Percentiles rank a stretch among this genome's conserved stretches.
Evolutionary conservation across 2,797 vertebrate genomes (phyloP).

Genomic region (Manis pentadactyla): DNA sequence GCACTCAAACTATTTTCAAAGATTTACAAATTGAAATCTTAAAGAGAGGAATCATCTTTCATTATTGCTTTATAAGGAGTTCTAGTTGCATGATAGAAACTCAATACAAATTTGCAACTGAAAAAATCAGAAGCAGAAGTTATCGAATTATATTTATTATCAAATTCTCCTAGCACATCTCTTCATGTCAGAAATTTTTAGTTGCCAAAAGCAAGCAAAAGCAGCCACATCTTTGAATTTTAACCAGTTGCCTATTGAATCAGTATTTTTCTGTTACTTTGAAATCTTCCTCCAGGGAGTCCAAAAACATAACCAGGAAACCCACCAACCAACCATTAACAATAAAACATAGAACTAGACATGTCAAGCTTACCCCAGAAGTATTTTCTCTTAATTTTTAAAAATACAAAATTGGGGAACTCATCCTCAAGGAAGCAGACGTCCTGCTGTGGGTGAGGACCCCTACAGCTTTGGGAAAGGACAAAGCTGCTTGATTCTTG

Average conservation of each 20-base stretch:
- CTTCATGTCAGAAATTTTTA: background rate
- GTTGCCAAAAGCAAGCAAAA: background rate
- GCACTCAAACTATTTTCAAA: background rate
- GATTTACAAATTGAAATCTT: background rate
- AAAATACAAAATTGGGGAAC: background rate
- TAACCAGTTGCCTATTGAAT: background rate
- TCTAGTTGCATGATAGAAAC: background rate
- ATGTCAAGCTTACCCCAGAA: background rate
- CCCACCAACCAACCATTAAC: background rate
- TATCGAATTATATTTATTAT: background rate
- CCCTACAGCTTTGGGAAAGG: background rate
- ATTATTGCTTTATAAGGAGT: background rate
- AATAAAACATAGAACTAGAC: background rate
- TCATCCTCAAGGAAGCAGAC: background rate
- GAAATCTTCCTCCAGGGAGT: background rate
- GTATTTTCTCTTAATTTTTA: background rate
- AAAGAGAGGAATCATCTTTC: background rate
- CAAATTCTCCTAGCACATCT: background rate
- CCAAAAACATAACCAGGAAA: background rate
- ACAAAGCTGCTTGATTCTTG: background rate
- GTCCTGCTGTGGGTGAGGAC: background rate
- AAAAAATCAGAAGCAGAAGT: background rate
- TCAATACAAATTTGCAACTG: background rate
- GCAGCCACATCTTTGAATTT: background rate
- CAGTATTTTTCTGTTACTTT: background rate